Base-by-base conservation (phyloP, 2,888 invertebrate genomes). In the Pseudoips prasinana region DNA sequence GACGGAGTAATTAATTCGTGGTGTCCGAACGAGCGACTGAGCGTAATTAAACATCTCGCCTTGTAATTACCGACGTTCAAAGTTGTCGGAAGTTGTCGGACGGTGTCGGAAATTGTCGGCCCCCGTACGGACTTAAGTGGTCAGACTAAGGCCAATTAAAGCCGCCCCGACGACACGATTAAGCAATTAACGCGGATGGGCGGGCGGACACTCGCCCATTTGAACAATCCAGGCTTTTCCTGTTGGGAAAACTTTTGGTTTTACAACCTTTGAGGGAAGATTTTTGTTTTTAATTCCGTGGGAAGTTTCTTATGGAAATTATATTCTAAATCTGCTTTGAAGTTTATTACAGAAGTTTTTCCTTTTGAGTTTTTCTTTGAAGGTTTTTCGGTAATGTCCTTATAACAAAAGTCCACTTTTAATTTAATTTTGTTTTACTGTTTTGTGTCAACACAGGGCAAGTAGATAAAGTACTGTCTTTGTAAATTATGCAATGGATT, bases 41-140 rank as follows among this genome's bases (percentile, higher is more conserved):
- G 68, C 77, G 72, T 86, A 88, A 88, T 88, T 88, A 88, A 85
- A 76, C 85, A 86, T 82, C 78, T 77, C 82, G 80, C 81, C 85
- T 79, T 86, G 84, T 88, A 86, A 88, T 88, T 87, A 87, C 77
- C 25, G 47, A 51, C 57, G 64, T 61, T 79, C 71, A 73, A 77
- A 73, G 62, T 73, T 73, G 77, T 68, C 70, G 75, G 71, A 72
- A 75, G 66, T 73, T 72, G 70, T 68, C 68, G 70, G 66, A 64
- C 66, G 56, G 73, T 70, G 65, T 67, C 75, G 65, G 64, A 53
- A 58, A 49, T 62, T 57, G 62, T 64, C 72, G 70, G 72, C 52
- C 58, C 64, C 70, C 39, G 58, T 48, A 26, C 31, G 32, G 35
- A 54, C 50, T 55, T 73, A 83, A 86, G 85, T 82, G 85, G 81